These are phyloP conservation scores for Mesorhabditis sp. DNA, from an alignment of 2,888 invertebrate species.

Conservation along the genomic window DNA sequence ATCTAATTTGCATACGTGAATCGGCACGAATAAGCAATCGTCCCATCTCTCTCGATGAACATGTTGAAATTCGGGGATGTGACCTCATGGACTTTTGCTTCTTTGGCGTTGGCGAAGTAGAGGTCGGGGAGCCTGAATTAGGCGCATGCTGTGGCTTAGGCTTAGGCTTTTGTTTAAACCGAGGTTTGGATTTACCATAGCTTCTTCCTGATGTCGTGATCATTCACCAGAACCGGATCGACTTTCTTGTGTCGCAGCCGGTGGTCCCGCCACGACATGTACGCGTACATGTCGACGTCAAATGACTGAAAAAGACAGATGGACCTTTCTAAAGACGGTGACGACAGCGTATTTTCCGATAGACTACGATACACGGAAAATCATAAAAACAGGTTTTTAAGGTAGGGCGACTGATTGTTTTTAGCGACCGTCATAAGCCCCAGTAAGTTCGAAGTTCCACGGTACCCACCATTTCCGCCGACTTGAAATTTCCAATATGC, in stretches of 20 bases:
- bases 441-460: no score
- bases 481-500: slow-evolving; percentile 42
- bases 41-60: slow-evolving; percentile 48
- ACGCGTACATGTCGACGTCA: slow-evolving; percentile 52
- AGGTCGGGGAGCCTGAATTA: slow-evolving; percentile 49
- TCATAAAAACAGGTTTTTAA: no score
- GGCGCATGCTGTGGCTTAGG: no score
- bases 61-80: slow-evolving; percentile 54
- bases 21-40: slow-evolving; percentile 46
- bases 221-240: slow-evolving; percentile 48
- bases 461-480: slow-evolving; percentile 48
- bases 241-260: slow-evolving; percentile 38
- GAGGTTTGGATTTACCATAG: slow-evolving; percentile 44
- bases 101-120: slow-evolving; percentile 50
- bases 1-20: slow-evolving; percentile 16
- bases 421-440: no score
- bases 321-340: no score
- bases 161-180: no score
- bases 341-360: no score
- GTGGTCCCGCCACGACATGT: slow-evolving; percentile 40
- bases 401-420: no score
- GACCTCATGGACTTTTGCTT: slow-evolving; percentile 39
- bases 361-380: no score
- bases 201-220: slow-evolving; percentile 40
- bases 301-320: slow-evolving; percentile 39